Evolutionary conservation across 2,113 vertebrate species (phyloP).

Genomic region (Chrysochloris asiatica): DNA sequence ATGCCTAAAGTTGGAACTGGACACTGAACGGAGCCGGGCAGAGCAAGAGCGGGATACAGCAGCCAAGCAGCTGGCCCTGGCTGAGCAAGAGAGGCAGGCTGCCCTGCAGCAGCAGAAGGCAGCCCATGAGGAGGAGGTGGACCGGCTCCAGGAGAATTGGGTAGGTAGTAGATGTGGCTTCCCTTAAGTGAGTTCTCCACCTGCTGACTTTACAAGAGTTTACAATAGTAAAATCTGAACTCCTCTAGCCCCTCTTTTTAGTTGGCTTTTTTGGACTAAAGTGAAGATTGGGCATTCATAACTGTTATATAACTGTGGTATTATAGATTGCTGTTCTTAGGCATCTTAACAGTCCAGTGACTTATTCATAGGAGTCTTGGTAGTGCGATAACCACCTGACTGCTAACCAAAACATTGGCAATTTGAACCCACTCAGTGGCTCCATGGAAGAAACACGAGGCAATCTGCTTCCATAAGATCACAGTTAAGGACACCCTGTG

Average conservation of each 20-base stretch:
- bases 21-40: conserved; percentile 73
- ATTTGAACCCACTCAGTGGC: background rate
- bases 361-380: background rate
- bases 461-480: background rate
- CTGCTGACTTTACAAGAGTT: background rate
- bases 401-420: background rate
- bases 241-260: background rate
- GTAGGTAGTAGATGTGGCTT: conserved; percentile 63
- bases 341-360: background rate
- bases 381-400: background rate
- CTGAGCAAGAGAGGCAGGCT: conserved; percentile 54
- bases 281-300: background rate
- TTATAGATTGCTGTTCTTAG: background rate
- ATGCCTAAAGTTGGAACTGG: conserved; percentile 86
- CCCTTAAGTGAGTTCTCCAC: background rate
- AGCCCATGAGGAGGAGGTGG: conserved; percentile 70
- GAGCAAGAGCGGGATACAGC: conserved; percentile 67
- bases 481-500: background rate
- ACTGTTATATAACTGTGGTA: background rate
- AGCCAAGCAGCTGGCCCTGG: conserved; percentile 65
- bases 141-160: conserved; percentile 73
- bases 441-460: background rate
- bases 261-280: background rate
- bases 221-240: background rate
- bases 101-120: conserved; percentile 60